Percentiles rank a stretch among this genome's conserved stretches.
These are phyloP conservation scores for Pseudomyrmex flavicornis DNA, from an alignment of 1,140 invertebrate genomes.

Conservation along the genomic window DNA sequence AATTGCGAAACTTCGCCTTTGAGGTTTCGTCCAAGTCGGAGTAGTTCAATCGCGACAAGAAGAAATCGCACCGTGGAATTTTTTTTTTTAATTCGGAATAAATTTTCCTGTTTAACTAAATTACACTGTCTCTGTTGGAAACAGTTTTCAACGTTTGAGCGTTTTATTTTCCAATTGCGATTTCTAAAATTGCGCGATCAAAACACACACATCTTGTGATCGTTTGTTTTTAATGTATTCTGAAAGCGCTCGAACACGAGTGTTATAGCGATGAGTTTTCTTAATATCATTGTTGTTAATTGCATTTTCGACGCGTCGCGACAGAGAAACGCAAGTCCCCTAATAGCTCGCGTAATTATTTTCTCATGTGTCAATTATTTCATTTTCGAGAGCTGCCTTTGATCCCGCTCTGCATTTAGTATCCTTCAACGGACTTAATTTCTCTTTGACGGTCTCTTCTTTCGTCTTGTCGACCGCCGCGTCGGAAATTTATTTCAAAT, in stretches of 20 bases:
- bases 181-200: background rate
- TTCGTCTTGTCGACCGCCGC: background rate
- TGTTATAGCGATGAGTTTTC: conserved; percentile 6
- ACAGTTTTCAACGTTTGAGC: background rate
- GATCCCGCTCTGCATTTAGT: conserved; percentile 42
- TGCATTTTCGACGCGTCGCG: conserved; percentile 8
- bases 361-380: conserved; percentile 37
- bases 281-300: conserved; percentile 52
- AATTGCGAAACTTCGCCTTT: conserved; percentile 42
- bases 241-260: background rate
- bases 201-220: background rate
- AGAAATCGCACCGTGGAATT: background rate
- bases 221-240: conserved; percentile 11
- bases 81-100: too few relatives aligned
- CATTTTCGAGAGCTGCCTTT: conserved; percentile 33
- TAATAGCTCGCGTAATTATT: conserved; percentile 50
- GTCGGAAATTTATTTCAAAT: conserved; percentile 3
- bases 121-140: too few relatives aligned
- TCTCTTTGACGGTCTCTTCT: conserved; percentile 14
- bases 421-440: conserved; percentile 15
- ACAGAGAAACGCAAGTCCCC: background rate
- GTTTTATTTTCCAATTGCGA: background rate
- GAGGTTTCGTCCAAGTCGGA: background rate
- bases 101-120: background rate
- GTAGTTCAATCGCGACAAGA: background rate